Evolutionary conservation across 2,113 vertebrate species (phyloP).

Genomic region (Neotragus moschatus): DNA sequence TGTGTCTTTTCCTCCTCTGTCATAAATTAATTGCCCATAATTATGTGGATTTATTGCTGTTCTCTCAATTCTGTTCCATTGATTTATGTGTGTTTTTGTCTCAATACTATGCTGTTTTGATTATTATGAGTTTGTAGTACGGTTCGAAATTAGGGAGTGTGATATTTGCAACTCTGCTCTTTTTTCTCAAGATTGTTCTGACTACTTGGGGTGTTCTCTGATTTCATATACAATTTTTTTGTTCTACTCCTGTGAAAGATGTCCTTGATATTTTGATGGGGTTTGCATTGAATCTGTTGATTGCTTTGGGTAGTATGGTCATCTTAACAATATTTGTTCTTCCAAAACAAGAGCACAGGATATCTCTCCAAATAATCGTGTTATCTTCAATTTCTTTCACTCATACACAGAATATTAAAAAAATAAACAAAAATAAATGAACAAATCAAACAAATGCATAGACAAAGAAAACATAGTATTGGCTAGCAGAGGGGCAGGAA

Average conservation of each 20-base stretch:
- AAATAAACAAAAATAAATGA: neutral
- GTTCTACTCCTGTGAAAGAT: neutral
- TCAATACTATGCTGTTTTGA: neutral
- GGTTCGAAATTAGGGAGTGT: neutral
- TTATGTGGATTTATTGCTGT: neutral
- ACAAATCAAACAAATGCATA: neutral
- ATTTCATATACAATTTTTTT: neutral
- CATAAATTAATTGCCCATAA: neutral
- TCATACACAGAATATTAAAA: neutral
- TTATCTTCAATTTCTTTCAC: neutral
- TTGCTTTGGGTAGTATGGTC: neutral
- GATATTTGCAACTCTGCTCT: neutral
- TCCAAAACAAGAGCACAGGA: neutral
- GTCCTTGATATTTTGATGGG: neutral
- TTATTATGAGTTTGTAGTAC: neutral
- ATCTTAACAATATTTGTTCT: neutral
- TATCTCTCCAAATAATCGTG: neutral
- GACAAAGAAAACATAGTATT: neutral
- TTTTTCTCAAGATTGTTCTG: neutral
- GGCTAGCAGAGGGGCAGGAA: neutral
- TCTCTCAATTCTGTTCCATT: neutral
- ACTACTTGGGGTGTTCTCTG: neutral
- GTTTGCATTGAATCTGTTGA: neutral
- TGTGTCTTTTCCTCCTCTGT: neutral
- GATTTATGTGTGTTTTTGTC: neutral